Evolutionary conservation across 2,113 vertebrate species (phyloP).

Genomic region (Nibea albiflora): DNA sequence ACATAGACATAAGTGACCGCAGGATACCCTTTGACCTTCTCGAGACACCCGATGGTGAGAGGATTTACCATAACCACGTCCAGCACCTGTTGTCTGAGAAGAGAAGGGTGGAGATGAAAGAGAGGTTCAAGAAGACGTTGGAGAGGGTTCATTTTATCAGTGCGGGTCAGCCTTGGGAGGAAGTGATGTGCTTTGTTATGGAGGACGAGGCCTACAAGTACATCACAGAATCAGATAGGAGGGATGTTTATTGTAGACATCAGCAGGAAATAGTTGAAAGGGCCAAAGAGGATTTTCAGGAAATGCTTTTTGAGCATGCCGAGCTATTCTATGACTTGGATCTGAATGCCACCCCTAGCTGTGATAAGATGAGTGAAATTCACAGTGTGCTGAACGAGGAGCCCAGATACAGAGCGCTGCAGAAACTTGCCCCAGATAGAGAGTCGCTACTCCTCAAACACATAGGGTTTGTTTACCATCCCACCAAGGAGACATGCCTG

Average conservation of each 20-base stretch:
- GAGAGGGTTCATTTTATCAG: conserved; percentile 97
- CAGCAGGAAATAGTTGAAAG: conserved; percentile 99
- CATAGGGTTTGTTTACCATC: conserved; percentile 99
- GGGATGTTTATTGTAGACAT: conserved; percentile 95
- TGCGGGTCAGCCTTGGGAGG: conserved; percentile 96
- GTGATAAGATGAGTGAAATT: conserved; percentile 98
- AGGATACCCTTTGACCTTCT: conserved; percentile 98
- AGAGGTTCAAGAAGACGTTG: conserved; percentile 97
- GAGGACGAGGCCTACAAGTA: conserved; percentile 98
- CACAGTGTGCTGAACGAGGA: conserved; percentile 96
- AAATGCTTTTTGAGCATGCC: conserved; percentile 99
- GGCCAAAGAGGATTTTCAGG: conserved; percentile 99
- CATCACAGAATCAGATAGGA: conserved; percentile 94
- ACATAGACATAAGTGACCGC: conserved; percentile 95
- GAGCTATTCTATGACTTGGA: conserved; percentile 99
- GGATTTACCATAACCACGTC: conserved; percentile 95
- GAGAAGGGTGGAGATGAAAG: conserved; percentile 96
- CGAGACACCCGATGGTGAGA: conserved; percentile 91
- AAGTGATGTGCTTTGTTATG: conserved; percentile 97
- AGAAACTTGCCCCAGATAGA: conserved; percentile 97
- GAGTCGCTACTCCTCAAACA: conserved; percentile 99
- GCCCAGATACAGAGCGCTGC: conserved; percentile 97
- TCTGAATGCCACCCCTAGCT: conserved; percentile 97
- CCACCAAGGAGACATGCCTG: conserved; percentile 98
- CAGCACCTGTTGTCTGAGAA: conserved; percentile 96